Conservation (phyloP, 2,113 vertebrate genomes). For the Anhinga rufa region DNA sequence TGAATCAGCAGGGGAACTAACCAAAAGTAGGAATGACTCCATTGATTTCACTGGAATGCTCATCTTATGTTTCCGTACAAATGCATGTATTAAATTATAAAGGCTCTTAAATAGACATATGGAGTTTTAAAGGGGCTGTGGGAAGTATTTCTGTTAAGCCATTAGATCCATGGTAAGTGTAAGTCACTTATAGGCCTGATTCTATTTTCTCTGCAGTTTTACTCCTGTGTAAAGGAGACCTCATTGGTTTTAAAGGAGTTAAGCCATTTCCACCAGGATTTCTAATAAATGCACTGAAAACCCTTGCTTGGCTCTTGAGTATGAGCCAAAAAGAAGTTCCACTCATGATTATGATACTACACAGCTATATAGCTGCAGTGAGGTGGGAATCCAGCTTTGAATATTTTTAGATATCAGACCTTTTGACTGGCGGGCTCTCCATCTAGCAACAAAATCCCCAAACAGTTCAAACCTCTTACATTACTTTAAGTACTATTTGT, state of each 20-base stretch:
- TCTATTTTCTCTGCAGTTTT: background rate
- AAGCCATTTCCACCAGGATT: background rate
- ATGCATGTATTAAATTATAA: background rate
- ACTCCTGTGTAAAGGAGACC: background rate
- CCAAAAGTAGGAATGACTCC: background rate
- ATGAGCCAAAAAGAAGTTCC: background rate
- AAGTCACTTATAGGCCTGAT: background rate
- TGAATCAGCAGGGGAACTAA: background rate
- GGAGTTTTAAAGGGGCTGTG: slow-evolving; percentile 11
- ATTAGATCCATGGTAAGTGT: background rate
- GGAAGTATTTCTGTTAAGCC: background rate
- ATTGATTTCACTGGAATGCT: background rate
- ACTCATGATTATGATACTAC: background rate
- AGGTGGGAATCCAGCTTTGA: background rate
- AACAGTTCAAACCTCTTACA: background rate
- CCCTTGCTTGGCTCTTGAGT: background rate
- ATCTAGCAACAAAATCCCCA: background rate
- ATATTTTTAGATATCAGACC: background rate
- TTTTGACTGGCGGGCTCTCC: background rate
- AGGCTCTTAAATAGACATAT: background rate
- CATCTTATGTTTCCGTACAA: background rate
- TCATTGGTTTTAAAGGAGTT: background rate
- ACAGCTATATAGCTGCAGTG: background rate
- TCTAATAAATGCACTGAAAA: background rate
- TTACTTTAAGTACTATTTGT: background rate